Evolutionary conservation across 2,113 vertebrate genomes (phyloP).

Genomic region (Apus apus): DNA sequence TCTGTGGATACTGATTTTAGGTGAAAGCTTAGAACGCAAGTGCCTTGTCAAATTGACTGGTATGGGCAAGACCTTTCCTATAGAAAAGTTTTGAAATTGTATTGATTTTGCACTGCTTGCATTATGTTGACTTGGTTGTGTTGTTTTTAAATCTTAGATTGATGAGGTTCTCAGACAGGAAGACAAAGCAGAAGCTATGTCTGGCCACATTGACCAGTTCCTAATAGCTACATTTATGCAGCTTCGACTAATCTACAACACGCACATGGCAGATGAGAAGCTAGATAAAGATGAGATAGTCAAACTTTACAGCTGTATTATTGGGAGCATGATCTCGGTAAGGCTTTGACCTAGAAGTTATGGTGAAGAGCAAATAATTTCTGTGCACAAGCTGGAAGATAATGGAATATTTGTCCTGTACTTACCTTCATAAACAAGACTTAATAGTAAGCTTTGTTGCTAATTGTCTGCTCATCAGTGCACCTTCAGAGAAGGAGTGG

Average conservation of each 20-base stretch:
- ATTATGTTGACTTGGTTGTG: neutral
- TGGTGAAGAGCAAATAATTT: neutral
- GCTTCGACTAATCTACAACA: slow-evolving; percentile 93
- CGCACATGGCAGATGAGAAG: slow-evolving; percentile 95
- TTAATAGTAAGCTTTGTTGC: no score
- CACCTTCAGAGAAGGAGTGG: neutral
- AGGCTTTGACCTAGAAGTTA: slow-evolving; percentile 42
- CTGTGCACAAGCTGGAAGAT: neutral
- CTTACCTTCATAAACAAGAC: no score
- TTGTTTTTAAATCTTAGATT: slow-evolving; percentile 78
- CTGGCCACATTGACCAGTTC: slow-evolving; percentile 98
- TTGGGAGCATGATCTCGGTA: slow-evolving; percentile 98
- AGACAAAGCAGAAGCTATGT: slow-evolving; percentile 97
- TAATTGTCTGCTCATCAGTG: neutral
- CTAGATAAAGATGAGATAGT: slow-evolving; percentile 93
- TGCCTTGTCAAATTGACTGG: neutral
- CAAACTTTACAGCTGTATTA: slow-evolving; percentile 97
- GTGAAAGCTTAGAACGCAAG: neutral
- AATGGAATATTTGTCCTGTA: neutral
- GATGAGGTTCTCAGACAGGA: slow-evolving; percentile 96
- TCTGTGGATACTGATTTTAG: neutral
- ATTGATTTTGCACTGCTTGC: neutral
- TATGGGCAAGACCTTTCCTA: neutral
- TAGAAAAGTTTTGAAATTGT: neutral
- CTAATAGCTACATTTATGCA: slow-evolving; percentile 98